phyloP scores from a whole-genome alignment of 2,797 vertebrate species.

The Megalops cyprinoides region DNA sequence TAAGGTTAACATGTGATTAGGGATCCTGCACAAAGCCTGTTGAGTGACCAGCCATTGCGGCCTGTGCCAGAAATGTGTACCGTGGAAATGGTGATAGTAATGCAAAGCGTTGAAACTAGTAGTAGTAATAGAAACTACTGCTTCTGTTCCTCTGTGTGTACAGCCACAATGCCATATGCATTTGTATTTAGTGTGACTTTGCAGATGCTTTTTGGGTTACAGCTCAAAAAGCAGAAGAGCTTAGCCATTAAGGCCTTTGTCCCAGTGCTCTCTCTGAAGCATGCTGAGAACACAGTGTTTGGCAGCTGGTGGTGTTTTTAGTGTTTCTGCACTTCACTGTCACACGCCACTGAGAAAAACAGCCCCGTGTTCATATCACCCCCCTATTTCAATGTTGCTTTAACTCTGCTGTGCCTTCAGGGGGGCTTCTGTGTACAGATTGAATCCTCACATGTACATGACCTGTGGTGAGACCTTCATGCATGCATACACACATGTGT shows the following conservation, averaged over 20 bases:
- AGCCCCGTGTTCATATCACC: no score
- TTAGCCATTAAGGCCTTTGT: not conserved
- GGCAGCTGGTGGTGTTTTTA: not conserved
- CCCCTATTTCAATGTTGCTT: not conserved
- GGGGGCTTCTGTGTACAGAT: not conserved
- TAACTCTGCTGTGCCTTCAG: not conserved
- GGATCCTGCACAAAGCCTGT: not conserved
- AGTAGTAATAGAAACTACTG: no score
- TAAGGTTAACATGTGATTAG: constrained; percentile 8
- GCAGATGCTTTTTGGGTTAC: not conserved
- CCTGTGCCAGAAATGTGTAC: not conserved
- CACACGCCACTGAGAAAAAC: no score
- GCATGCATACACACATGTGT: no score
- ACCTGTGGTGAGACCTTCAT: not conserved
- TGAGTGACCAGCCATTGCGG: not conserved
- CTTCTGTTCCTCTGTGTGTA: not conserved
- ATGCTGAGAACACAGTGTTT: no score
- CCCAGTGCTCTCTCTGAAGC: not conserved
- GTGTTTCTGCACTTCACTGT: no score
- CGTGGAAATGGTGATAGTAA: not conserved
- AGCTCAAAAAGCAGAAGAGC: not conserved
- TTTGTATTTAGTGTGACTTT: not conserved
- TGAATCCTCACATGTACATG: not conserved
- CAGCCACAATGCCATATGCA: not conserved
- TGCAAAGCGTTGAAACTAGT: not conserved